Percentiles rank a stretch among this genome's conserved stretches.
phyloP scores from a whole-genome alignment of 1,140 invertebrate species.

The Cardiocondyla obscurior region DNA sequence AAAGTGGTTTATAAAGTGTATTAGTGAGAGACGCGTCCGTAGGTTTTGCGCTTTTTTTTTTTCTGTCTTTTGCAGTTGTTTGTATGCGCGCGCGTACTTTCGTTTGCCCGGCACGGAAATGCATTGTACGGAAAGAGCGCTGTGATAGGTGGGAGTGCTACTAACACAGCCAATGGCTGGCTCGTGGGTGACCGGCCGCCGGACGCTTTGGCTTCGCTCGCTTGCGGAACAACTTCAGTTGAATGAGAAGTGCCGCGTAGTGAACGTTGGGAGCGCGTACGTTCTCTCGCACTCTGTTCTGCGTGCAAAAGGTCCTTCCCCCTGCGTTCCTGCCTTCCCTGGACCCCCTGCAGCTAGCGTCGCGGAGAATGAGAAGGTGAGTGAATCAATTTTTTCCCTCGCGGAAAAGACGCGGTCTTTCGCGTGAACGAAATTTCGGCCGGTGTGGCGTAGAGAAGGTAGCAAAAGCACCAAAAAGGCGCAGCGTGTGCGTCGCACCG shows the following conservation, averaged over 20 bases:
- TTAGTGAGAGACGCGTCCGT: no score
- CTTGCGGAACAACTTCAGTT: no score
- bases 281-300: not conserved
- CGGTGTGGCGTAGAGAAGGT: not conserved
- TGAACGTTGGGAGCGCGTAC: not conserved
- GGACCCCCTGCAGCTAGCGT: not conserved
- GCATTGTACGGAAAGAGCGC: not conserved
- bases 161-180: no score
- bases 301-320: not conserved
- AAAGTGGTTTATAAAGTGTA: no score
- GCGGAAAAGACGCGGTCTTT: no score
- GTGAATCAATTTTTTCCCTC: not conserved
- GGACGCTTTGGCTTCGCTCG: no score
- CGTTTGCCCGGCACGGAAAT: not conserved
- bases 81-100: not conserved
- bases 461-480: not conserved
- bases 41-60: not conserved
- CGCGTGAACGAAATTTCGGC: no score
- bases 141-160: not conserved
- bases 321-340: not conserved
- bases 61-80: no score
- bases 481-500: not conserved
- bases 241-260: not conserved
- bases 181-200: no score
- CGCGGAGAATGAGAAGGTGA: slow-evolving; percentile 27